Percentiles rank a stretch among this genome's conserved stretches.
Evolutionary conservation across 2,797 vertebrate species (phyloP).

Genomic region (Sciurus carolinensis): DNA sequence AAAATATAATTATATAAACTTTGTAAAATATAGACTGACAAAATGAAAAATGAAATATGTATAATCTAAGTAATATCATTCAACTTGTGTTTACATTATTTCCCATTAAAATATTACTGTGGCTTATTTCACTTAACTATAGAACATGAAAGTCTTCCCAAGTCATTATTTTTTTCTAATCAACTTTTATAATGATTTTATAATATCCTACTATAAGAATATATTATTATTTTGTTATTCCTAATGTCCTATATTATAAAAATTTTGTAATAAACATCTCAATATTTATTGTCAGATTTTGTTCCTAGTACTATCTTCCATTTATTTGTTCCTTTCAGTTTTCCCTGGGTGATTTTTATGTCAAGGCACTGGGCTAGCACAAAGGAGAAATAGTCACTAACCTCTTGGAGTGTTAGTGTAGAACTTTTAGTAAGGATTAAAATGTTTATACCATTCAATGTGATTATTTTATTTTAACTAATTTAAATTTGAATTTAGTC

Average conservation of each 20-base stretch:
- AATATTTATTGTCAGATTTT: neutral
- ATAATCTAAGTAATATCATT: neutral
- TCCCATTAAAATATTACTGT: constrained; percentile 55
- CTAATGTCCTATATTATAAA: neutral
- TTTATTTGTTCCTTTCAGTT: neutral
- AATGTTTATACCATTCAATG: neutral
- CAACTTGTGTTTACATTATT: constrained; percentile 37
- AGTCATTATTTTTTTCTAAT: constrained; percentile 17
- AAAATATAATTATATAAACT: neutral
- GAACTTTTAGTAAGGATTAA: neutral
- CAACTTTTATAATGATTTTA: neutral
- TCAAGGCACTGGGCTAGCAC: neutral
- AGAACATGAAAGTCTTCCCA: neutral
- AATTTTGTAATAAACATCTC: constrained; percentile 3
- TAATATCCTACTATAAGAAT: constrained; percentile 24
- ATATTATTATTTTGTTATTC: neutral
- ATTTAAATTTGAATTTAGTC: neutral
- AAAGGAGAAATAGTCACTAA: neutral
- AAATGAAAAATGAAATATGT: constrained; percentile 11
- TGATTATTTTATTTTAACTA: neutral
- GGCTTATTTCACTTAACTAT: constrained; percentile 36
- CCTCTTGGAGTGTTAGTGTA: neutral
- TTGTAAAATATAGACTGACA: neutral
- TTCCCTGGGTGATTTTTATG: neutral
- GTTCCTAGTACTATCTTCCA: neutral